phyloP scores from a whole-genome alignment of 1,140 invertebrate species.

The Drosophila truncata region DNA sequence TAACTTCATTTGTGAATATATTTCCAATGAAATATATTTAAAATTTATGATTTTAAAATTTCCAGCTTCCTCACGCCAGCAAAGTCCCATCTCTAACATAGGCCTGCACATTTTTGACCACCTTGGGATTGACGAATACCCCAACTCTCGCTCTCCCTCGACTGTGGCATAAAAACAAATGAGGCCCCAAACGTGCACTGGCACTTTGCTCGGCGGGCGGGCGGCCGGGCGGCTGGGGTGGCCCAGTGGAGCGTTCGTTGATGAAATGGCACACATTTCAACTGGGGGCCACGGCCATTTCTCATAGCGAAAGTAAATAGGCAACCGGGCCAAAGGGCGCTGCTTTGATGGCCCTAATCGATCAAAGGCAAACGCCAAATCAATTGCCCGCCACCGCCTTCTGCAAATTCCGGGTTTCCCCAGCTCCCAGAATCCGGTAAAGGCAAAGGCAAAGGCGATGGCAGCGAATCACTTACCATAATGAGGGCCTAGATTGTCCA shows the following conservation, averaged over 20 bases:
- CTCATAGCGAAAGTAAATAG: conserved; percentile 74
- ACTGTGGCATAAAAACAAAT: conserved; percentile 59
- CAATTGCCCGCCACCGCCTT: conserved; percentile 62
- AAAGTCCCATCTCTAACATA: conserved; percentile 15
- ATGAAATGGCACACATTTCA: conserved; percentile 70
- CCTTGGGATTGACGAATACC: conserved; percentile 10
- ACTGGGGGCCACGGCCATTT: conserved; percentile 44
- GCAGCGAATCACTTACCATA: conserved; percentile 65
- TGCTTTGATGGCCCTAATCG: conserved; percentile 74
- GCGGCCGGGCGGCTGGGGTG: conserved; percentile 19
- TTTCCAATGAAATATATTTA: background rate
- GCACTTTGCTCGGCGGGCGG: conserved; percentile 36
- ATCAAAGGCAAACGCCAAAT: conserved; percentile 79
- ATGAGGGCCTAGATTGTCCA: conserved; percentile 50
- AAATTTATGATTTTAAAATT: background rate
- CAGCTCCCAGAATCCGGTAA: conserved; percentile 18
- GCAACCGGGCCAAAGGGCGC: conserved; percentile 34
- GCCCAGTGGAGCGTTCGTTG: conserved; percentile 63
- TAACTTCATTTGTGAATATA: too few relatives aligned
- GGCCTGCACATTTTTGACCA: conserved; percentile 35
- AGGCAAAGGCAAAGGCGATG: conserved; percentile 44
- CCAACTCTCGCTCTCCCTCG: background rate
- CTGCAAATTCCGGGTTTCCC: conserved; percentile 33
- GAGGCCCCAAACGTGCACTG: conserved; percentile 53
- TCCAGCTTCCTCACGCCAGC: background rate